Base-by-base conservation (phyloP, 2,113 vertebrate genomes). In the Sphaerodactylus townsendi region DNA sequence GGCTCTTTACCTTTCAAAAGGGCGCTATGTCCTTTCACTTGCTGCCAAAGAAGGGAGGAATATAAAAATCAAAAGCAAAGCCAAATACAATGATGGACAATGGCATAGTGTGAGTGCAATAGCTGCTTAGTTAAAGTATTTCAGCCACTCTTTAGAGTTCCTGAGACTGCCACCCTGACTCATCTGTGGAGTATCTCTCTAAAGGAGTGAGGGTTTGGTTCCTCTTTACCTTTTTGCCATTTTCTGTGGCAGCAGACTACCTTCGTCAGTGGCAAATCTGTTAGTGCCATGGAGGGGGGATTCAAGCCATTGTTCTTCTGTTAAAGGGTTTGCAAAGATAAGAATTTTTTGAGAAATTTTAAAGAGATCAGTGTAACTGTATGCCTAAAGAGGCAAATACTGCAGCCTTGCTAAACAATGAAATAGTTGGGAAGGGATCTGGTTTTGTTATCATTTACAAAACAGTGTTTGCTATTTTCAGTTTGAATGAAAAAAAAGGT, bases 81-180 rank as follows among this genome's bases (percentile, higher is more conserved):
- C 96, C 84, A 98, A 97, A 91, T 97, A 96, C 95, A 97, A 95
- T 1, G 97, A 99, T 17, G 97, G 98, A 37, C 96, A 96, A 33
- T 99, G 98, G 98, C 98, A 99, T 92, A 97, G 95, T 90, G 98
- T 99, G 89, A 97, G 98, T 95, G 89, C 5, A 1, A 48, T 14
- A 30, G 5, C 39, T 2, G 30, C 0, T 3, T 33, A 15, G 46
- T 50, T 66, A 56, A 81, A 83, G 35, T 39, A 50, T 25, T 62
- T 4, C 23, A n/a, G 44, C 5, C 21, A 15, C 59, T 56, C 2
- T 4, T 59, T n/a, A 35, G 10, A 21, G 25, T 62, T 62, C 25
- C 33, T 76, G 53, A 10, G 74, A 17, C n/a, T 33, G n/a, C 48
- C 48, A 35, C 39, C 30, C 21, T 62, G 5, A 14, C 56, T 21